Conservation (phyloP, 2,797 vertebrate species). For the Sarcoramphus papa region DNA sequence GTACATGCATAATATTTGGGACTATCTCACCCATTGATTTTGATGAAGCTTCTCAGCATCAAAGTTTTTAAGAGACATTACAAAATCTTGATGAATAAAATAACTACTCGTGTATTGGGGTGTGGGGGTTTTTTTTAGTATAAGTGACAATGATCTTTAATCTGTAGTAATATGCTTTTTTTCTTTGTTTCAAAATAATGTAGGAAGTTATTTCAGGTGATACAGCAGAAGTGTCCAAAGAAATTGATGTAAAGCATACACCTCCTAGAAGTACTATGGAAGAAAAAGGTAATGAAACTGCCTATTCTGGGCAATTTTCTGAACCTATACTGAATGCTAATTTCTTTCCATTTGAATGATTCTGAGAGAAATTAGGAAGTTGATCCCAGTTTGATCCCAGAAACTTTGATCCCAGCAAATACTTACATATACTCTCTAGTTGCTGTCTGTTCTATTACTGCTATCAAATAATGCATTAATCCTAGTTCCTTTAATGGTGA, state of each 20-base stretch:
- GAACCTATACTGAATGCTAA: neutral
- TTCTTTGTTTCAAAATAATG: constrained; percentile 4
- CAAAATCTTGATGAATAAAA: neutral
- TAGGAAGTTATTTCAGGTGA: constrained; percentile 54
- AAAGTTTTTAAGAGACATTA: neutral
- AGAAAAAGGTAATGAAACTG: constrained; percentile 63
- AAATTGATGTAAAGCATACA: neutral
- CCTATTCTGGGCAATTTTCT: neutral
- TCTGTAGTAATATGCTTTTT: neutral
- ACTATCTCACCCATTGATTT: neutral
- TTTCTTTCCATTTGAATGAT: neutral
- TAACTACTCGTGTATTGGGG: accelerated
- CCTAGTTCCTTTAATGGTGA: neutral
- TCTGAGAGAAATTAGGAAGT: neutral
- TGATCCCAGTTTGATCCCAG: neutral
- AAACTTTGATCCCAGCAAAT: neutral
- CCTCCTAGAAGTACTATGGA: neutral
- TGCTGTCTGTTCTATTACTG: neutral
- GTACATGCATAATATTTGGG: neutral
- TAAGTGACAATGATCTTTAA: neutral
- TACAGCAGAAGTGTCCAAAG: constrained; percentile 10
- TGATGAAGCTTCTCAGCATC: neutral
- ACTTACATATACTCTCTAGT: neutral
- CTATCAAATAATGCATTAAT: neutral
- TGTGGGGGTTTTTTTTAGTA: neutral